These are phyloP conservation scores for Cephonodes hylas DNA, from an alignment of 2,888 invertebrate species.

Conservation along the genomic window DNA sequence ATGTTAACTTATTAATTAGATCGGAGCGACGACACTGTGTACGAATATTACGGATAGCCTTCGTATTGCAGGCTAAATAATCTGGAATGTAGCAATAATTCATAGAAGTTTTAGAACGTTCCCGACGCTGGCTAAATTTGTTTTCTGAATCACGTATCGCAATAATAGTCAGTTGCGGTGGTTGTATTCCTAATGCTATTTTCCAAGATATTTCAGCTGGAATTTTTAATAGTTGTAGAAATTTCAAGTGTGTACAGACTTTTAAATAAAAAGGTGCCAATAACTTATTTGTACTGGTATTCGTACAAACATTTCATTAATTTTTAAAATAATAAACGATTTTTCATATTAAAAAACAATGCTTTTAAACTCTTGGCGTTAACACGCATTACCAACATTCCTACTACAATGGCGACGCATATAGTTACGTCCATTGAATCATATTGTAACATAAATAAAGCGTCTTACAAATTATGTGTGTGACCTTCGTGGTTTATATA, in stretches of 20 bases:
- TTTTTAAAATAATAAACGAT: not conserved
- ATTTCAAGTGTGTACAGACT: not conserved
- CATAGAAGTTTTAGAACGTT: conserved; percentile 47
- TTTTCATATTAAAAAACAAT: not conserved
- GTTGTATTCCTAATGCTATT: conserved; percentile 34
- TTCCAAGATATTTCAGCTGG: not conserved
- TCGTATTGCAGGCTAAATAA: conserved; percentile 30
- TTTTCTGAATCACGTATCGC: conserved; percentile 55
- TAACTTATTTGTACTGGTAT: too few species aligned
- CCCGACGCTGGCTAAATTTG: conserved; percentile 49
- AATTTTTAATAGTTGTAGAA: not conserved
- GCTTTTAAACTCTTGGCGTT: not conserved
- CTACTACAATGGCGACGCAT: not conserved
- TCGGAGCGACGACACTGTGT: conserved; percentile 32
- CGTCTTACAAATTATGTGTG: not conserved
- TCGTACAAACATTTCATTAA: too few species aligned
- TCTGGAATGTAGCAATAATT: conserved; percentile 34
- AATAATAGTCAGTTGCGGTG: conserved; percentile 43
- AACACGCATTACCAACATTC: not conserved
- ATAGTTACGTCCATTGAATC: not conserved
- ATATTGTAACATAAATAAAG: conserved; percentile 8
- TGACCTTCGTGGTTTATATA: not conserved
- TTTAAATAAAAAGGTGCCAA: too few species aligned
- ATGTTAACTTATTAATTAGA: conserved; percentile 63
- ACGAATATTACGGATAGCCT: conserved; percentile 22